Percentiles rank a stretch among this genome's conserved stretches.
Evolutionary conservation across 2,797 vertebrate species (phyloP).

Genomic region (Pseudomugil tenellus): DNA sequence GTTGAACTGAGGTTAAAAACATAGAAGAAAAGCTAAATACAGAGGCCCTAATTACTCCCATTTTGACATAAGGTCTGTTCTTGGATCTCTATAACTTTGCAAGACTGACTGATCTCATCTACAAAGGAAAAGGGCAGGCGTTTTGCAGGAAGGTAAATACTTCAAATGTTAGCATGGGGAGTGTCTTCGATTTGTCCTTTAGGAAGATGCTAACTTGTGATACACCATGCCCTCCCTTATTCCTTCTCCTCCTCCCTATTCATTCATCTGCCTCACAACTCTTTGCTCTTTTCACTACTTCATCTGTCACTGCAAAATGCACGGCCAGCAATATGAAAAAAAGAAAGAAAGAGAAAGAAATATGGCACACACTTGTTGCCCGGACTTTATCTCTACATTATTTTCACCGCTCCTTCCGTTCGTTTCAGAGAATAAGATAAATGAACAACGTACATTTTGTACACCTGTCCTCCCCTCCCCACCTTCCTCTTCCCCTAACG

Average conservation of each 20-base stretch:
- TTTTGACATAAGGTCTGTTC: conserved; percentile 39
- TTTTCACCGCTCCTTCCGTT: conserved; percentile 75
- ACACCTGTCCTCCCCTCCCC: conserved; percentile 84
- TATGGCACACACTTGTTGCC: conserved; percentile 81
- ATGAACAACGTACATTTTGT: conserved; percentile 82
- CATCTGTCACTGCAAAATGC: conserved; percentile 55
- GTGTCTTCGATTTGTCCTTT: conserved; percentile 81
- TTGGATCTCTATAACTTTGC: conserved; percentile 54
- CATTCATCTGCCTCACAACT: conserved; percentile 47
- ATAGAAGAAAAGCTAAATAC: conserved; percentile 13
- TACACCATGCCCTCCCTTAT: conserved; percentile 56
- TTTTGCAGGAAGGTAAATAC: conserved; percentile 81
- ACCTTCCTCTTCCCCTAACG: conserved; percentile 77
- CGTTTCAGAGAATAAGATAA: conserved; percentile 84
- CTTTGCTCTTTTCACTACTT: conserved; percentile 55
- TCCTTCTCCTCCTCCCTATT: conserved; percentile 29
- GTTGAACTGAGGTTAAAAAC: background rate
- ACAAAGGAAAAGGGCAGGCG: conserved; percentile 77
- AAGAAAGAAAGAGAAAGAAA: conserved; percentile 37
- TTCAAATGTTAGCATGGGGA: conserved; percentile 78
- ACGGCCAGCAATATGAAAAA: conserved; percentile 52
- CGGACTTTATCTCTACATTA: conserved; percentile 76
- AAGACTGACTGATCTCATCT: conserved; percentile 66
- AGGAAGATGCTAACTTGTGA: conserved; percentile 75
- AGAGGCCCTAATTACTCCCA: conserved; percentile 15